phyloP scores from a whole-genome alignment of 1,140 invertebrate species.

The Carposina sasakii region DNA sequence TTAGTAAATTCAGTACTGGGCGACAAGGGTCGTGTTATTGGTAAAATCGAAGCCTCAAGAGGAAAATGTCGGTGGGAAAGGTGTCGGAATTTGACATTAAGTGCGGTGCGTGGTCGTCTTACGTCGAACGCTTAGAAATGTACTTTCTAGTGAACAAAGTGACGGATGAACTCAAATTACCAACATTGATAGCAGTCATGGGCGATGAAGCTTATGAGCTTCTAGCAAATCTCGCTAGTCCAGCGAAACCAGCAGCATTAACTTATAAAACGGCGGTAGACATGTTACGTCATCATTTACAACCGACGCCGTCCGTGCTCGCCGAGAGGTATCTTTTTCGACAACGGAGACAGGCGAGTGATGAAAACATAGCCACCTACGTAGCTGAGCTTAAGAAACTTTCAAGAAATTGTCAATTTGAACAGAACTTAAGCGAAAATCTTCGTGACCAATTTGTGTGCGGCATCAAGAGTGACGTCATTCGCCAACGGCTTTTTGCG shows the following conservation, averaged over 20 bases:
- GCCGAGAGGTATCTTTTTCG: background rate
- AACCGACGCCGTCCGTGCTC: background rate
- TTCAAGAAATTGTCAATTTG: constrained; percentile 15
- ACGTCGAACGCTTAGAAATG: background rate
- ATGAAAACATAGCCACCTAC: background rate
- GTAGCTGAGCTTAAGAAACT: background rate
- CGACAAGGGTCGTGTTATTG: no score
- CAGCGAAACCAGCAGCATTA: background rate
- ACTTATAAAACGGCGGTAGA: background rate
- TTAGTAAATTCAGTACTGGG: no score
- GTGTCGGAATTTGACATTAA: background rate
- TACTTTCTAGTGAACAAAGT: constrained; percentile 1
- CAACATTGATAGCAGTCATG: background rate
- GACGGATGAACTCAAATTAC: background rate
- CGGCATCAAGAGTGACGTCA: constrained; percentile 5
- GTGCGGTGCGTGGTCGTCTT: background rate
- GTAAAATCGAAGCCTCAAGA: no score
- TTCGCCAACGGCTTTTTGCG: constrained; percentile 6
- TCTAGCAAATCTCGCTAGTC: background rate
- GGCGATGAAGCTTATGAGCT: background rate
- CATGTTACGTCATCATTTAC: background rate
- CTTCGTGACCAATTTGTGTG: constrained; percentile 12
- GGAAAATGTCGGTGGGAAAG: constrained; percentile 7
- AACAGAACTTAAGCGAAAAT: no score
- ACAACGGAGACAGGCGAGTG: background rate